phyloP scores from a whole-genome alignment of 1,140 invertebrate species.

The Varroa destructor region DNA sequence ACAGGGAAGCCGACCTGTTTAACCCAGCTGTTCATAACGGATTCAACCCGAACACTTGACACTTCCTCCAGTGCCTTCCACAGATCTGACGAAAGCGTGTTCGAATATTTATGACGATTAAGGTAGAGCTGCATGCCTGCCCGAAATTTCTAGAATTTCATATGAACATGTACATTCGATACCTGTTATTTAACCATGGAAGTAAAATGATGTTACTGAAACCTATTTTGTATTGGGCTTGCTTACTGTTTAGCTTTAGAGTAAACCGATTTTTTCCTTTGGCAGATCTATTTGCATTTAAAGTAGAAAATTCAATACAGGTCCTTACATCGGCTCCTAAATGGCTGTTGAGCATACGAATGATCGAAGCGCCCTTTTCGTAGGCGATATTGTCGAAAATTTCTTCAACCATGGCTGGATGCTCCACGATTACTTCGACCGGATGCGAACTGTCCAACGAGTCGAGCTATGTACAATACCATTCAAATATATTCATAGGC shows the following conservation, averaged over 20 bases:
- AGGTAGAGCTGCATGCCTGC: conserved; percentile 34
- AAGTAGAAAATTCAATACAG: too few species aligned
- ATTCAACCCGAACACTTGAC: conserved; percentile 40
- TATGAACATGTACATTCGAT: conserved; percentile 44
- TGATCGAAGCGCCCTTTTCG: conserved; percentile 79
- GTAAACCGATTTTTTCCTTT: too few species aligned
- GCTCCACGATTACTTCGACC: conserved; percentile 63
- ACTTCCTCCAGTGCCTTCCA: conserved; percentile 37
- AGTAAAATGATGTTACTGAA: too few species aligned
- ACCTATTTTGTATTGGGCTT: too few species aligned
- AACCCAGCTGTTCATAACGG: conserved; percentile 85
- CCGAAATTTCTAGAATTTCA: conserved; percentile 34
- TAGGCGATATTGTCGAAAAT: conserved; percentile 87
- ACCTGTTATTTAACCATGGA: conserved; percentile 55
- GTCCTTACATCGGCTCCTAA: conserved; percentile 60
- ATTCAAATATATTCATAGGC: conserved; percentile 51
- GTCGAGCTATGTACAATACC: conserved; percentile 57
- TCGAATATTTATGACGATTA: conserved; percentile 33
- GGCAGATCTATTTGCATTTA: too few species aligned
- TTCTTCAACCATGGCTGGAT: conserved; percentile 75
- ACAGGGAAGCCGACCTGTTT: conserved; percentile 74
- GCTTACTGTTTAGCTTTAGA: too few species aligned
- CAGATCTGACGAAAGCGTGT: conserved; percentile 35
- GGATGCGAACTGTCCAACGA: conserved; percentile 69
- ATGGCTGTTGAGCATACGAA: conserved; percentile 89